A percentile compares a stretch with the other conserved stretches of the same genome.
Conservation (phyloP, 2,113 vertebrate genomes). For the Amazona guildingii region DNA sequence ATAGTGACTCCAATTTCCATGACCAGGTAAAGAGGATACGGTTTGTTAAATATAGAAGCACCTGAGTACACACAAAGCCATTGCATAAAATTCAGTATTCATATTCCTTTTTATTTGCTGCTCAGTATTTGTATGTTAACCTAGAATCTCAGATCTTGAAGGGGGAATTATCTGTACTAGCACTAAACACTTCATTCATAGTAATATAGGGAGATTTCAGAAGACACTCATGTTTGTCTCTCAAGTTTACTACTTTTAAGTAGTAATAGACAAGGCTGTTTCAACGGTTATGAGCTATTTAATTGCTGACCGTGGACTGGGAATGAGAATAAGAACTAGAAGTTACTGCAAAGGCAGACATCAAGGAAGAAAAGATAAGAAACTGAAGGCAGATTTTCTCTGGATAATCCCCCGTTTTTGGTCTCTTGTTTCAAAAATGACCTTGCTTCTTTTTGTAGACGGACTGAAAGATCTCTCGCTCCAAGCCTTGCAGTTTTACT, state of each 20-base stretch:
- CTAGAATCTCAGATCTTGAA: background rate
- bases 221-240: background rate
- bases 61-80: background rate
- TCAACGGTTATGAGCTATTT: background rate
- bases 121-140: background rate
- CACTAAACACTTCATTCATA: background rate
- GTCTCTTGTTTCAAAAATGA: background rate
- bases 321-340: background rate
- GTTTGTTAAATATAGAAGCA: background rate
- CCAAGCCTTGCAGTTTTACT: background rate
- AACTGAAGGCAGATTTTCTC: background rate
- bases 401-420: background rate
- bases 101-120: background rate
- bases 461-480: background rate
- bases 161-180: background rate
- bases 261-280: background rate
- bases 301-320: background rate
- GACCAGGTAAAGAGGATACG: background rate
- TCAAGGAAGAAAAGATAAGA: background rate
- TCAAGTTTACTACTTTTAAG: background rate
- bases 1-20: background rate
- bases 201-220: background rate
- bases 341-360: background rate
- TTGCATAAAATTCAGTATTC: background rate
- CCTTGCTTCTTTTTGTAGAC: background rate